A percentile compares a stretch with the other conserved stretches of the same genome.
Conservation (phyloP, 2,888 invertebrate genomes). For the Leptinotarsa tumamoca region DNA sequence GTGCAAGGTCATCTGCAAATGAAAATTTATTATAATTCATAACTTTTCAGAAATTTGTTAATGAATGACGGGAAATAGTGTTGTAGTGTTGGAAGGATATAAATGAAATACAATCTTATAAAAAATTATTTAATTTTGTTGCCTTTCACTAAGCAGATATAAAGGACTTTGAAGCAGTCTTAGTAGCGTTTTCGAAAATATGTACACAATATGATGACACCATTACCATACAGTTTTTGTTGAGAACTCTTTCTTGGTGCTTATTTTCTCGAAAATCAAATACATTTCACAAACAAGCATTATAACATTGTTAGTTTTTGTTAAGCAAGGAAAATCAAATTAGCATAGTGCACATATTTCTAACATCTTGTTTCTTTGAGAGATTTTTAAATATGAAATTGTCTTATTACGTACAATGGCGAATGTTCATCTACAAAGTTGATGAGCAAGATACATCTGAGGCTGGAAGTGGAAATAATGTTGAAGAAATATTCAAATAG, state of each 20-base stretch:
- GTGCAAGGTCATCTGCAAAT: no score
- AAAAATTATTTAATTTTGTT: constrained; percentile 54
- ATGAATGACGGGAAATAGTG: not conserved
- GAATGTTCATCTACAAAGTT: not conserved
- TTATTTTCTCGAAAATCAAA: constrained; percentile 47
- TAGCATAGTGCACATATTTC: constrained; percentile 48
- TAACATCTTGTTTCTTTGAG: constrained; percentile 43
- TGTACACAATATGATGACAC: constrained; percentile 51
- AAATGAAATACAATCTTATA: constrained; percentile 39
- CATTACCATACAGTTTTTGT: constrained; percentile 51
- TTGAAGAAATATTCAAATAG: not conserved
- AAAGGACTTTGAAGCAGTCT: constrained; percentile 58
- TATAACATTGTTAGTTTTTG: constrained; percentile 43
- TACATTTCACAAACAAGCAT: constrained; percentile 41
- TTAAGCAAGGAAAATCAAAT: constrained; percentile 47
- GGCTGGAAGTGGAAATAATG: not conserved
- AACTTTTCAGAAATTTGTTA: no score
- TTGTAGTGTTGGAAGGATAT: not conserved
- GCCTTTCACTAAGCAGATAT: constrained; percentile 58
- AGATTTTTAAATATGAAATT: constrained; percentile 48
- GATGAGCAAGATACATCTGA: not conserved
- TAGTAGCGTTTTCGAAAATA: constrained; percentile 55
- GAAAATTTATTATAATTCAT: no score
- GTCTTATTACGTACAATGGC: constrained; percentile 33
- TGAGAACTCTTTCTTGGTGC: constrained; percentile 49